Percentiles rank a stretch among this genome's conserved stretches.
phyloP scores from a whole-genome alignment of 2,113 vertebrate genomes.

The Eira barbara region DNA sequence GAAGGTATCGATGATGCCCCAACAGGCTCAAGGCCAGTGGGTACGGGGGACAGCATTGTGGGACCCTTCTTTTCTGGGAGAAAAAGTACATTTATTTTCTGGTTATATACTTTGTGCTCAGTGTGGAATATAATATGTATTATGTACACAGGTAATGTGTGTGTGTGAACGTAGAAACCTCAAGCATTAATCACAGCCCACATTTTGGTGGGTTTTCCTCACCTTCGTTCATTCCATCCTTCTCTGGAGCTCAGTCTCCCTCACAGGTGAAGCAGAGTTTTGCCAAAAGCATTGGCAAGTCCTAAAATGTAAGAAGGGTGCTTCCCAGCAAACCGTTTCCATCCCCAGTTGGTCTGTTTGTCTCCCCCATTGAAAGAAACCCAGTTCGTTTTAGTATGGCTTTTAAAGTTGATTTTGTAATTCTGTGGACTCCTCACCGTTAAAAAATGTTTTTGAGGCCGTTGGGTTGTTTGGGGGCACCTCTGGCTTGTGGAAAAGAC shows the following conservation, averaged over 20 bases:
- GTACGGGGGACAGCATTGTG: rapidly evolving
- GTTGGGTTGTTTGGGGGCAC: neutral
- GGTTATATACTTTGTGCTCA: rapidly evolving
- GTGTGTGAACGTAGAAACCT: neutral
- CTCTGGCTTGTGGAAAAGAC: neutral
- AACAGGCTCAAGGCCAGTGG: neutral
- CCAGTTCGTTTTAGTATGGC: neutral
- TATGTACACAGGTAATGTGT: rapidly evolving
- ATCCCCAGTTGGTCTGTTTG: neutral
- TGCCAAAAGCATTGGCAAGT: too few species aligned
- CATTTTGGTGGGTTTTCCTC: rapidly evolving
- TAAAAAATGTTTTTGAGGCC: neutral
- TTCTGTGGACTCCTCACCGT: neutral
- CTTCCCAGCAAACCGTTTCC: neutral
- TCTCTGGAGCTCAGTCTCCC: neutral
- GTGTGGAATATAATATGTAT: rapidly evolving
- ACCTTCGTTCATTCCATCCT: rapidly evolving
- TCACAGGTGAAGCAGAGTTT: rapidly evolving
- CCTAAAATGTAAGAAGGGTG: neutral
- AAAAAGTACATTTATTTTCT: neutral
- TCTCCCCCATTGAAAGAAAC: neutral
- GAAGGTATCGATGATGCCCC: rapidly evolving
- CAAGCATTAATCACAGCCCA: rapidly evolving
- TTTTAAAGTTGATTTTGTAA: rapidly evolving
- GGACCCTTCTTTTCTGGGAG: neutral